Evolutionary conservation across 2,797 vertebrate species (phyloP).

Genomic region (Danio tinwini): DNA sequence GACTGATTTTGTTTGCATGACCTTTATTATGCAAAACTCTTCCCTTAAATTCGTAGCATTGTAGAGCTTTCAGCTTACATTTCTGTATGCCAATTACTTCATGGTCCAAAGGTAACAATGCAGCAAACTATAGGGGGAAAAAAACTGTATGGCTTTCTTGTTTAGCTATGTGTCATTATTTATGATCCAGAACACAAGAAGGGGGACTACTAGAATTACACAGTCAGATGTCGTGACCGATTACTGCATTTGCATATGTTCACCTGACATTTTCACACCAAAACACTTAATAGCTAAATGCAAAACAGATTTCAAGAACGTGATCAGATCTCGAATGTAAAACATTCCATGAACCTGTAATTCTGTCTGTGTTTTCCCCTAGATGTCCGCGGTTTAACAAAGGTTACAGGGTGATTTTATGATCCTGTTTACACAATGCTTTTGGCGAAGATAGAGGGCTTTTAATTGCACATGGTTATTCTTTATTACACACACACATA

Average conservation of each 20-base stretch:
- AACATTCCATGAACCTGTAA: neutral
- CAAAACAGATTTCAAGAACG: neutral
- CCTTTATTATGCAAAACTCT: neutral
- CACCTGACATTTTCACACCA: neutral
- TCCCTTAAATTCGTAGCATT: constrained; percentile 2
- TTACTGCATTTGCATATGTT: constrained; percentile 1
- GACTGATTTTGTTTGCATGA: neutral
- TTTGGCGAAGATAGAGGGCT: neutral
- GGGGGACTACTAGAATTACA: neutral
- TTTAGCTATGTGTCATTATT: neutral
- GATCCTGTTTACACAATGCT: neutral
- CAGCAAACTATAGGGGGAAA: neutral
- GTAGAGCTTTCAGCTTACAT: neutral
- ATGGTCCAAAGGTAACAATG: neutral
- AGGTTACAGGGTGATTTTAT: neutral
- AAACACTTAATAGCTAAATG: constrained; percentile 5
- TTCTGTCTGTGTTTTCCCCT: constrained; percentile 3
- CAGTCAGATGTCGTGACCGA: neutral
- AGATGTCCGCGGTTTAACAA: neutral
- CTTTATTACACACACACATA: constrained; percentile 11
- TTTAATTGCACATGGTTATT: neutral
- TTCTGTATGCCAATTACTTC: neutral
- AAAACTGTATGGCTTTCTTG: neutral
- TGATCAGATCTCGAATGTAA: neutral
- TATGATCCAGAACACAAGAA: neutral